Evolutionary conservation across 2,888 invertebrate species (phyloP).

Genomic region (Clanis bilineata): DNA sequence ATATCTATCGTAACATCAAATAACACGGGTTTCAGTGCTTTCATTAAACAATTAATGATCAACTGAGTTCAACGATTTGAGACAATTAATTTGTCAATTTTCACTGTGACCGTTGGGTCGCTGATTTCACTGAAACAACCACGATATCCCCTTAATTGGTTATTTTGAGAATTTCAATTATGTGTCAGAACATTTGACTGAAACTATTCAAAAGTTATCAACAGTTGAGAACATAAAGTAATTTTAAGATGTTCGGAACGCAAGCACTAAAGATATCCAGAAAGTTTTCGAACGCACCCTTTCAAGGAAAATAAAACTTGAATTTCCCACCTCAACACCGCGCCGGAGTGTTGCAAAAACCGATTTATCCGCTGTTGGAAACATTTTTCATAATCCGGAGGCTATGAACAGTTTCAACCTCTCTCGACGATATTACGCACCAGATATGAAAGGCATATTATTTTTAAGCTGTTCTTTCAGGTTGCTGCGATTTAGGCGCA

Average conservation of each 20-base stretch:
- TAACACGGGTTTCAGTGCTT: background rate
- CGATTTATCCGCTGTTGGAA: background rate
- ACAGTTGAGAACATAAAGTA: background rate
- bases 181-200: background rate
- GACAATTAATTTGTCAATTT: background rate
- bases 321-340: background rate
- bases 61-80: background rate
- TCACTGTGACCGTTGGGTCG: background rate
- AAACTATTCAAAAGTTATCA: background rate
- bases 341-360: background rate
- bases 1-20: background rate
- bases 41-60: background rate
- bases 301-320: background rate
- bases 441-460: conserved; percentile 42
- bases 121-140: too few relatives aligned
- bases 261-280: background rate
- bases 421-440: conserved; percentile 35
- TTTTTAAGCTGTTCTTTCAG: conserved; percentile 45
- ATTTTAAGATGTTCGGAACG: background rate
- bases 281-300: background rate
- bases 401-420: conserved; percentile 24
- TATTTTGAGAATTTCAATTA: background rate
- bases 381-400: conserved; percentile 46
- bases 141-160: background rate
- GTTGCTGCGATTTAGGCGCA: conserved; percentile 27